These are phyloP conservation scores for Sebastes minor DNA, from an alignment of 2,797 vertebrate species.

Conservation along the genomic window DNA sequence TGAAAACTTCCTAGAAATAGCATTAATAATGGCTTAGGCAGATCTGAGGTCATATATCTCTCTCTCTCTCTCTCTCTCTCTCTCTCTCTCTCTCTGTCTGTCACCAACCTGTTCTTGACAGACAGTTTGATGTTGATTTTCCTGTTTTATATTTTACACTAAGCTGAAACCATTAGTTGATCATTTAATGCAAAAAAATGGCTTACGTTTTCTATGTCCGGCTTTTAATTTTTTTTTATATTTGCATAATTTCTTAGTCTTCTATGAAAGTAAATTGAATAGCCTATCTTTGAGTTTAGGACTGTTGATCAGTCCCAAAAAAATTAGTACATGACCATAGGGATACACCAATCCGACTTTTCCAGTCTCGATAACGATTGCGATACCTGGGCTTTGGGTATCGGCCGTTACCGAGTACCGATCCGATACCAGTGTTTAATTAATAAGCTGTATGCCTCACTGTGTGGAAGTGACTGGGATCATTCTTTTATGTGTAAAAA, in stretches of 20 bases:
- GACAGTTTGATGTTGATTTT: neutral
- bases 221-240: neutral
- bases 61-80: neutral
- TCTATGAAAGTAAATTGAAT: neutral
- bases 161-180: neutral
- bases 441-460: no score
- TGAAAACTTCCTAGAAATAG: conserved; percentile 67
- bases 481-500: no score
- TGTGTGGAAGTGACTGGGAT: no score
- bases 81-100: neutral
- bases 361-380: no score
- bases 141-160: neutral
- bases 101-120: neutral
- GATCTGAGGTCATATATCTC: conserved; percentile 25
- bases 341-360: no score
- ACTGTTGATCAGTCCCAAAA: no score
- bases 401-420: no score
- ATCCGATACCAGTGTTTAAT: no score
- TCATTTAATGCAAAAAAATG: neutral
- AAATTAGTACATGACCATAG: no score
- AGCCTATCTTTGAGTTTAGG: neutral
- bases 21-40: conserved; percentile 29
- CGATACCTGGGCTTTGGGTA: no score
- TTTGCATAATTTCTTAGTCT: neutral
- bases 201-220: neutral